Percentiles rank a stretch among this genome's conserved stretches.
Conservation (phyloP, 2,113 vertebrate genomes). For the Ginglymostoma cirratum region DNA sequence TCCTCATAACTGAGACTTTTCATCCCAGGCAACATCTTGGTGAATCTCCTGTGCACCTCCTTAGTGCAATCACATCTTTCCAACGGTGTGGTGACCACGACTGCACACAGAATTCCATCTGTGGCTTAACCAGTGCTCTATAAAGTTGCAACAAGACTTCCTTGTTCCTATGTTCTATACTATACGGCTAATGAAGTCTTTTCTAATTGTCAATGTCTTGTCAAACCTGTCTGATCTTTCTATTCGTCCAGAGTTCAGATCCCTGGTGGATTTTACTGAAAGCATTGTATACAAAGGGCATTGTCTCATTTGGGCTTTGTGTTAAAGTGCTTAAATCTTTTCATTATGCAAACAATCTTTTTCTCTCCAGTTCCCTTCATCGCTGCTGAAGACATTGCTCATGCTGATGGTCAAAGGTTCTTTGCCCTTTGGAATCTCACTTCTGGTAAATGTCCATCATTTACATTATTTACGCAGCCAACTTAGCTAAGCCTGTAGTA, state of each 20-base stretch:
- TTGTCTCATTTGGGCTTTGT: background rate
- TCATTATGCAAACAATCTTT: background rate
- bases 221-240: background rate
- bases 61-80: too few species aligned
- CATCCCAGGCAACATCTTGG: too few species aligned
- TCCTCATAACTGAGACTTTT: too few species aligned
- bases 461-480: background rate
- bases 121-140: too few species aligned
- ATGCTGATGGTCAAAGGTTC: slow-evolving; percentile 24
- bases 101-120: too few species aligned
- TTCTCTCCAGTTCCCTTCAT: background rate
- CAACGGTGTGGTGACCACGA: too few species aligned
- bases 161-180: too few species aligned
- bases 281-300: background rate
- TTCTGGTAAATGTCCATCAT: slow-evolving; percentile 8
- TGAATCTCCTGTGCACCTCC: too few species aligned
- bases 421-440: background rate
- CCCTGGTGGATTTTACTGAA: background rate
- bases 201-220: background rate
- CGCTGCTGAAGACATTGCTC: background rate
- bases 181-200: background rate
- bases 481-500: background rate
- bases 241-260: background rate
- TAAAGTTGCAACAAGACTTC: too few species aligned
- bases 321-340: background rate